A percentile compares a stretch with the other conserved stretches of the same genome.
These are phyloP conservation scores for Portevinia maculata DNA, from an alignment of 2,888 invertebrate species.

Conservation along the genomic window DNA sequence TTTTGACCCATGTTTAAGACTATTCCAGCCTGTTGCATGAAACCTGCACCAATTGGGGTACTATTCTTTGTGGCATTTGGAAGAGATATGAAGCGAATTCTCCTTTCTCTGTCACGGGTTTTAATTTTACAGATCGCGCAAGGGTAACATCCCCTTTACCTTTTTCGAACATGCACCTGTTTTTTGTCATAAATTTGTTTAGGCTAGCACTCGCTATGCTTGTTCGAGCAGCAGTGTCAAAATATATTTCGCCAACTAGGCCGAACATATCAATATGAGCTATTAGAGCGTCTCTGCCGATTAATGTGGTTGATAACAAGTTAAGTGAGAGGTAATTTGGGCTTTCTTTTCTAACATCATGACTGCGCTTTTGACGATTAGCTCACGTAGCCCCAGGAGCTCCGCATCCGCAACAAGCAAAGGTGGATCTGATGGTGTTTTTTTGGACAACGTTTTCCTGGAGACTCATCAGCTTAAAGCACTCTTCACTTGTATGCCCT, in stretches of 20 bases:
- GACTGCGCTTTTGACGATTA: constrained; percentile 26
- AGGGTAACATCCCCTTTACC: constrained; percentile 39
- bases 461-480: constrained; percentile 6
- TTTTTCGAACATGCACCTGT: constrained; percentile 48
- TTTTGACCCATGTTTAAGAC: no score
- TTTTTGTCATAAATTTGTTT: constrained; percentile 21
- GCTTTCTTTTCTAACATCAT: neutral
- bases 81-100: constrained; percentile 58
- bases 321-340: neutral
- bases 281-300: constrained; percentile 53
- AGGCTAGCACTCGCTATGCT: constrained; percentile 26
- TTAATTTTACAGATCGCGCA: constrained; percentile 55
- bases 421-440: no score
- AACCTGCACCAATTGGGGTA: constrained; percentile 60
- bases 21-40: no score
- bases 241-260: constrained; percentile 21
- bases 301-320: constrained; percentile 19
- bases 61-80: constrained; percentile 57
- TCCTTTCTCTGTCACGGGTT: constrained; percentile 58
- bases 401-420: constrained; percentile 45
- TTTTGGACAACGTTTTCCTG: neutral
- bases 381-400: constrained; percentile 17
- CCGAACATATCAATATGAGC: constrained; percentile 36
- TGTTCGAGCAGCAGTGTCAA: neutral
- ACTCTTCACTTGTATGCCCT: neutral